A percentile compares a stretch with the other conserved stretches of the same genome.
These are phyloP conservation scores for Diadema setosum DNA, from an alignment of 35 echinoderm and acorn worm species.

Conservation along the genomic window DNA sequence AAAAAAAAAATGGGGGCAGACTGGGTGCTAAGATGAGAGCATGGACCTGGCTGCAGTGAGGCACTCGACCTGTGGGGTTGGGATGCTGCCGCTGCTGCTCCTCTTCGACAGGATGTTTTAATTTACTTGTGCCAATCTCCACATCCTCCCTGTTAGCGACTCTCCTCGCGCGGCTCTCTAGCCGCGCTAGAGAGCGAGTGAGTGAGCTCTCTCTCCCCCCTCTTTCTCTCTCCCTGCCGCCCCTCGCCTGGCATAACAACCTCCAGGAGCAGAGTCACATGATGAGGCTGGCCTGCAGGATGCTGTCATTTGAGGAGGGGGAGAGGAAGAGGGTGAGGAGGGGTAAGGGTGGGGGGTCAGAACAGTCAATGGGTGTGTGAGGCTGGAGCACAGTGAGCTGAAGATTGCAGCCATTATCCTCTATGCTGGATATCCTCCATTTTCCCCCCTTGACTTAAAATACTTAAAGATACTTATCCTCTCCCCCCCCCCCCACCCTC, in stretches of 20 bases:
- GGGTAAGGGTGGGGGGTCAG: too few species aligned
- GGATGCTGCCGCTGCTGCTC: background rate
- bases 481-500: too few species aligned
- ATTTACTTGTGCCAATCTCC: conserved; percentile 6
- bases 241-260: conserved; percentile 13
- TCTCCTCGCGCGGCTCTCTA: background rate
- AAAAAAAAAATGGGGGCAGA: too few species aligned
- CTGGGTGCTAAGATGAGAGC: background rate
- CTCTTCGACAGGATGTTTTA: conserved; percentile 13
- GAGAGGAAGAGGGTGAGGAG: too few species aligned
- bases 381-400: too few species aligned
- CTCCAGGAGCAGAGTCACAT: conserved; percentile 10
- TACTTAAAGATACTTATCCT: too few species aligned
- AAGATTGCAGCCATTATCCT: too few species aligned
- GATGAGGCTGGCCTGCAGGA: conserved; percentile 4
- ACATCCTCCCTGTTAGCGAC: conserved; percentile 20
- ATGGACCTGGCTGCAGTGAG: background rate
- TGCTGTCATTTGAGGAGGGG: background rate
- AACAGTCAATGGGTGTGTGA: too few species aligned
- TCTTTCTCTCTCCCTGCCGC: too few species aligned
- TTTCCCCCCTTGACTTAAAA: too few species aligned
- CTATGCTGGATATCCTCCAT: too few species aligned
- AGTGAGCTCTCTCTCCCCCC: background rate
- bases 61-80: background rate
- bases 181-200: too few species aligned